Base-by-base conservation (phyloP, 1,140 invertebrate genomes). In the Saccostrea glomerata region DNA sequence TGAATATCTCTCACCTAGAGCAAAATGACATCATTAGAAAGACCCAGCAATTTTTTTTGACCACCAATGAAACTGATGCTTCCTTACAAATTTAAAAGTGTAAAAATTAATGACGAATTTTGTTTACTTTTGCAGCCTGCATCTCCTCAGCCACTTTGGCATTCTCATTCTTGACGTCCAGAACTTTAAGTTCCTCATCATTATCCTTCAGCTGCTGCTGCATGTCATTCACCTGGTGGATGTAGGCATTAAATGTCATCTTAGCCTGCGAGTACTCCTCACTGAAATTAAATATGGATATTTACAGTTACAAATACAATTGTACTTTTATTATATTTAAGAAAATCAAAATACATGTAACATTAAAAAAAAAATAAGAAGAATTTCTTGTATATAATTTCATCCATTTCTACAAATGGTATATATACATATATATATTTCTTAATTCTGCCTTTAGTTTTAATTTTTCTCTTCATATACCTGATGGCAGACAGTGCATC, bases 161-260 rank as follows among this genome's bases (percentile, higher is more conserved):
- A 90, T 94, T 94, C 63, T 93, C 93, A 88, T 91, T 92, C 87
- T 93, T 94, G 25, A 95, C 93, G 66, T 91, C 88, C 12, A 94
- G 87, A 4, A 94, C 91, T 70, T 91, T 90, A 40, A 94, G 88
- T 89, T 95, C 94, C 58, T 93, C 87, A 6, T 92, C 92, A 87
- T 94, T 94, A 23, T 92, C 90, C 58, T 90, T 91, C 6, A 95
- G 91, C 70, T 93, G 90, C 82, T 92, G 86, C 55, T 90, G 73
- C n/a, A 91, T 93, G 73, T 93, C 92, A 91, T 93, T 93, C 23
- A 93, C 90, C 86, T 94, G 93, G 58, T 94, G 90, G 5, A 92
- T 92, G 87, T 94, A 95, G 2, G 93, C 87, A 89, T 93, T 92
- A 89, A 89, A 92, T 3, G 91, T 92, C 91, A 92, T 93, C 88